phyloP scores from a whole-genome alignment of 2,113 vertebrate genomes.

The Sula dactylatra region DNA sequence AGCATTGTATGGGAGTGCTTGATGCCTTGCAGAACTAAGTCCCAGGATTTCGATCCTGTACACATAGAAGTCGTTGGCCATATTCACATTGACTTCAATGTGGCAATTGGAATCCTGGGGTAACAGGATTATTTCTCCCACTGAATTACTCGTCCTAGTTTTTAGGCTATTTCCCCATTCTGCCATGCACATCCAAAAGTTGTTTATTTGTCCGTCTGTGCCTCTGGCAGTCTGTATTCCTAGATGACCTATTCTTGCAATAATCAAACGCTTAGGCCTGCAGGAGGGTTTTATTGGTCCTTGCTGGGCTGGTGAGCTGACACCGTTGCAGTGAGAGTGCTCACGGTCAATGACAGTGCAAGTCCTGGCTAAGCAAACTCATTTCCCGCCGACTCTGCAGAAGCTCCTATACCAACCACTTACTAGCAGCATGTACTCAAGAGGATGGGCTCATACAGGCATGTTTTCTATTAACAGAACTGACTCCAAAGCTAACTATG shows the following conservation, averaged over 20 bases:
- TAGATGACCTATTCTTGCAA: constrained; percentile 16
- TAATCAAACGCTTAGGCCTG: neutral
- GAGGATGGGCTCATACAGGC: neutral
- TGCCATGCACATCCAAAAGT: neutral
- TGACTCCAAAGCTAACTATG: neutral
- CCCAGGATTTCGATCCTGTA: neutral
- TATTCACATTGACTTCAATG: neutral
- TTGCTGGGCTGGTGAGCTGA: neutral
- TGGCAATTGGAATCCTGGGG: neutral
- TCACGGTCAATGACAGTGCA: neutral
- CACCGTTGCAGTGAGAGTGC: neutral
- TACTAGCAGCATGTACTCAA: neutral
- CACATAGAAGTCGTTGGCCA: rapidly evolving
- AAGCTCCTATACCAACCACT: neutral
- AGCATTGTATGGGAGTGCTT: rapidly evolving
- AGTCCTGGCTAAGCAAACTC: neutral
- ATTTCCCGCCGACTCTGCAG: neutral
- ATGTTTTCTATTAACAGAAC: neutral
- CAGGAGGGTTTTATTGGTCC: neutral
- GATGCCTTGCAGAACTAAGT: neutral
- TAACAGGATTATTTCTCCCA: neutral
- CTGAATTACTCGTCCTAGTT: neutral
- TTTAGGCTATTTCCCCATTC: neutral
- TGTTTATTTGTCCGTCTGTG: neutral
- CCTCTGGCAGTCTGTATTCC: neutral